phyloP scores from a whole-genome alignment of 2,113 vertebrate species.

The Bufo bufo region DNA sequence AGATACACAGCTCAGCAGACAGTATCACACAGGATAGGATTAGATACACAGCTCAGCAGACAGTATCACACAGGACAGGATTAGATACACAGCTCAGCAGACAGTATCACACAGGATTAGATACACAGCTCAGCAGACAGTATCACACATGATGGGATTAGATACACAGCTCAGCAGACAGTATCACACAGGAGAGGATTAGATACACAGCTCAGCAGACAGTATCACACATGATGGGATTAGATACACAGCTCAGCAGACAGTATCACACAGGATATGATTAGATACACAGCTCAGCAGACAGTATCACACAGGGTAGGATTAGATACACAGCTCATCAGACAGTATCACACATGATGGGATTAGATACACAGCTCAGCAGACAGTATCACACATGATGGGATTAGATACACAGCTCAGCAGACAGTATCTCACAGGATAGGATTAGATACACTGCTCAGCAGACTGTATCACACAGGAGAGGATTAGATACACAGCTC shows the following conservation, averaged over 20 bases:
- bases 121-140: background rate
- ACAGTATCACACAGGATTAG: background rate
- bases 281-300: background rate
- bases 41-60: background rate
- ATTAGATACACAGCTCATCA: background rate
- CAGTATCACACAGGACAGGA: background rate
- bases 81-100: background rate
- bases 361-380: background rate
- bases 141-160: background rate
- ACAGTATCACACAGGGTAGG: background rate
- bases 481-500: background rate
- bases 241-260: background rate
- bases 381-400: background rate
- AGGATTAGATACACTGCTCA: background rate
- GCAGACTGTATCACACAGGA: background rate
- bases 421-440: background rate
- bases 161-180: background rate
- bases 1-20: background rate
- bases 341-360: background rate
- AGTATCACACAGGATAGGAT: background rate
- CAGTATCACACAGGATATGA: background rate
- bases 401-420: background rate
- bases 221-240: background rate
- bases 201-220: background rate
- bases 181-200: background rate